Conservation (phyloP, 1,140 invertebrate genomes). For the Anastrepha obliqua region DNA sequence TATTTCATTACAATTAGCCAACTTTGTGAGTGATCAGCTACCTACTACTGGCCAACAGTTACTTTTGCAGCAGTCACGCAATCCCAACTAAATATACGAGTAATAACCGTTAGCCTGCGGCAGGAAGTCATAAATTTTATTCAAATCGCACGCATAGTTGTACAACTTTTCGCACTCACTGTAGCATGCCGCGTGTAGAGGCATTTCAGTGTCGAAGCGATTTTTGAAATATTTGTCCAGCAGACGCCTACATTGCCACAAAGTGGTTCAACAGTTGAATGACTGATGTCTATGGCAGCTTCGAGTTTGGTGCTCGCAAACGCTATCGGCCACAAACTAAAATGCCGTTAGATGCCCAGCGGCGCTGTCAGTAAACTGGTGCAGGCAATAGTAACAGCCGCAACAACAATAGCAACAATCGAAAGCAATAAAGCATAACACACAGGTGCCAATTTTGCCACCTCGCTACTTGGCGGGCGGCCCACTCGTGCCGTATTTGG, state of each 20-base stretch:
- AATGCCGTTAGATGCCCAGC: constrained; percentile 33
- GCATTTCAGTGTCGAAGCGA: background rate
- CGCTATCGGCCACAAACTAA: background rate
- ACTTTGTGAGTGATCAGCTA: constrained; percentile 16
- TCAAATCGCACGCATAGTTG: constrained; percentile 42
- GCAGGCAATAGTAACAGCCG: constrained; percentile 14
- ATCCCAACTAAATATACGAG: background rate
- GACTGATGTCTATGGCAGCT: background rate
- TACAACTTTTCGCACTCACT: background rate
- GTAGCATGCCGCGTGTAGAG: background rate
- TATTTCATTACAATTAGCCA: constrained; percentile 39
- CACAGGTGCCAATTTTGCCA: constrained; percentile 48
- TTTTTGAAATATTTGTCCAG: background rate
- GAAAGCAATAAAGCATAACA: constrained; percentile 26
- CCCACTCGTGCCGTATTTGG: background rate
- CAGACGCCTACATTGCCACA: constrained; percentile 26
- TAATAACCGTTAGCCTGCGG: background rate
- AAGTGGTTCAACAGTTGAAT: constrained; percentile 46
- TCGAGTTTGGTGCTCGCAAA: background rate
- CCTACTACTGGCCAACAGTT: background rate
- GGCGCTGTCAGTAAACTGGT: constrained; percentile 7
- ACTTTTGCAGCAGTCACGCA: constrained; percentile 1
- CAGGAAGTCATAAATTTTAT: constrained; percentile 39
- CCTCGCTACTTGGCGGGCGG: background rate
- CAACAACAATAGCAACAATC: background rate